Conservation (phyloP, 2,113 vertebrate species). For the Mola mola region DNA sequence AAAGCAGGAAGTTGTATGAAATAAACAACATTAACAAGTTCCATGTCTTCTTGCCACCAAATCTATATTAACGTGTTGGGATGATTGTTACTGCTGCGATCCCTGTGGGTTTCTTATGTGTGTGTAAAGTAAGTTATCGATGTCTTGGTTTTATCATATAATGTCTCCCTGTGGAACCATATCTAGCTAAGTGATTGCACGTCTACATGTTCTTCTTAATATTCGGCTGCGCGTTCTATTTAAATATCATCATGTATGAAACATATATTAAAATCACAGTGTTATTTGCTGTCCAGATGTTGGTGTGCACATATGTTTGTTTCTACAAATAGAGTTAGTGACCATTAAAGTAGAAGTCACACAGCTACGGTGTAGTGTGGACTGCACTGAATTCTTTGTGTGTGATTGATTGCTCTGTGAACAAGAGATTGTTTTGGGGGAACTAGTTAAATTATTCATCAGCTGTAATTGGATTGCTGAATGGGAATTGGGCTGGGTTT, state of each 20-base stretch:
- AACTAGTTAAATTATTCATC: constrained; percentile 73
- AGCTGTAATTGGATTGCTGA: constrained; percentile 63
- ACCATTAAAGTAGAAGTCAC: constrained; percentile 7
- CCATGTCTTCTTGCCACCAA: too few relatives aligned
- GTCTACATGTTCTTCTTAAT: too few relatives aligned
- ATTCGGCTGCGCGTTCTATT: too few relatives aligned
- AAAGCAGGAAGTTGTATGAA: too few relatives aligned
- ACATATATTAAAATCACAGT: too few relatives aligned
- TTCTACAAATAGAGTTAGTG: not conserved
- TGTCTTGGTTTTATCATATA: constrained; percentile 25
- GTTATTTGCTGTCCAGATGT: not conserved
- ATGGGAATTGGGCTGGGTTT: constrained; percentile 53
- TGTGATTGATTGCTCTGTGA: constrained; percentile 37
- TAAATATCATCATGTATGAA: too few relatives aligned
- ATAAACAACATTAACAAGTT: too few relatives aligned
- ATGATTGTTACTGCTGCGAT: too few relatives aligned
- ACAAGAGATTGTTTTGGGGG: constrained; percentile 48
- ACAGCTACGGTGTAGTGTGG: not conserved
- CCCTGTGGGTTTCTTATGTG: too few relatives aligned
- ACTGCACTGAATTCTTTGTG: constrained; percentile 7
- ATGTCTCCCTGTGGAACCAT: constrained; percentile 19
- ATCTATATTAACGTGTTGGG: too few relatives aligned
- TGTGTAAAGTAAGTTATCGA: constrained; percentile 31
- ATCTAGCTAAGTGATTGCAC: constrained; percentile 10
- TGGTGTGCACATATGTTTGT: not conserved